phyloP scores from a whole-genome alignment of 1,140 invertebrate genomes.

The Drosophila azteca region DNA sequence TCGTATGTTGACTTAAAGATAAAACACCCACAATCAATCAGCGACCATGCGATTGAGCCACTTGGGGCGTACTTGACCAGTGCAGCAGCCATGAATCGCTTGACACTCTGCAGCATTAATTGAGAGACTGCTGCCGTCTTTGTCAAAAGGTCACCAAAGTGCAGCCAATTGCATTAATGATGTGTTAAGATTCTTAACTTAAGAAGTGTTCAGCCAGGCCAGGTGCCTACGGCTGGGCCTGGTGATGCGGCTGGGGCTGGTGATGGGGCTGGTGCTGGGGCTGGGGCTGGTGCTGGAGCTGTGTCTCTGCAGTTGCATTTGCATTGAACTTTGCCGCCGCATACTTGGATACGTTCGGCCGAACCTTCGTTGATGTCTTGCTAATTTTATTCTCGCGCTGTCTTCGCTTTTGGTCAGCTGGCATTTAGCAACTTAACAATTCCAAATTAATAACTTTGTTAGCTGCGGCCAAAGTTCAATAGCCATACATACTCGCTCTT shows the following conservation, averaged over 20 bases:
- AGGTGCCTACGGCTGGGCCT: slow-evolving; percentile 14
- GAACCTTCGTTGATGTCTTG: slow-evolving; percentile 49
- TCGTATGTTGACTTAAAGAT: not conserved
- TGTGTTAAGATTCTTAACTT: slow-evolving; percentile 38
- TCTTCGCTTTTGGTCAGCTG: slow-evolving; percentile 41
- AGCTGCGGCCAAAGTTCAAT: slow-evolving; percentile 56
- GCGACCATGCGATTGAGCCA: not conserved
- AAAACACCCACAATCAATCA: not conserved
- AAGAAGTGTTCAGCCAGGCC: slow-evolving; percentile 50
- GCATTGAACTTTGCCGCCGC: slow-evolving; percentile 69
- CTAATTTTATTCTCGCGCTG: slow-evolving; percentile 50
- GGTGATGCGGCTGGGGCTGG: slow-evolving; percentile 2
- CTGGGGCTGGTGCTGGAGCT: slow-evolving; percentile 5
- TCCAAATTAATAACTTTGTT: slow-evolving; percentile 71
- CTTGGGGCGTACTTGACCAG: slow-evolving; percentile 1
- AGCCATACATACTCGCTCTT: slow-evolving; percentile 10
- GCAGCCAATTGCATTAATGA: slow-evolving; percentile 67
- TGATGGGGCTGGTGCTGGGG: slow-evolving; percentile 6
- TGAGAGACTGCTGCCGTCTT: slow-evolving; percentile 38
- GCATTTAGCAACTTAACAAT: slow-evolving; percentile 59
- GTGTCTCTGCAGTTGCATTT: slow-evolving; percentile 31
- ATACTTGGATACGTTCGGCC: slow-evolving; percentile 4
- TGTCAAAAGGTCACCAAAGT: slow-evolving; percentile 65
- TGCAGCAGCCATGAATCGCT: slow-evolving; percentile 3
- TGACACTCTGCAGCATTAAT: slow-evolving; percentile 4